These are phyloP conservation scores for Bufo gargarizans DNA, from an alignment of 2,113 vertebrate genomes.

Conservation along the genomic window DNA sequence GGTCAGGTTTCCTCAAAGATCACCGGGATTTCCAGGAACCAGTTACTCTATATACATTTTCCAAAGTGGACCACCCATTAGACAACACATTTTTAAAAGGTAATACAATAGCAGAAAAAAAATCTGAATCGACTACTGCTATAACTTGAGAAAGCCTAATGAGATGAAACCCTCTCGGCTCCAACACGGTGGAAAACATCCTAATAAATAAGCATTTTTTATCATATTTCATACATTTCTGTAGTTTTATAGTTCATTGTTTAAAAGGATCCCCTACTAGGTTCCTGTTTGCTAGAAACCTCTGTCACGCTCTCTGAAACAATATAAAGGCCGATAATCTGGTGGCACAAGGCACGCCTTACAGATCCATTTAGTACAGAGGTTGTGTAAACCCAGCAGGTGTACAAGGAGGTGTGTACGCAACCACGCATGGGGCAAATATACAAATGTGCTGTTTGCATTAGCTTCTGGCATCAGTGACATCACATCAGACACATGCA, in stretches of 20 bases:
- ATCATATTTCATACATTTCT: not conserved
- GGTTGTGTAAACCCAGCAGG: not conserved
- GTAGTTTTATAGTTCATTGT: not conserved
- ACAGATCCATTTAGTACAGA: not conserved
- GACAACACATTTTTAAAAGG: too few species aligned
- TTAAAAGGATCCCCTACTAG: too few species aligned
- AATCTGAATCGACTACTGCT: too few species aligned
- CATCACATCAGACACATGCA: constrained; percentile 4
- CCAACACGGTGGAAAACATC: not conserved
- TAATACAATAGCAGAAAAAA: too few species aligned
- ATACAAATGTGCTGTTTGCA: constrained; percentile 30
- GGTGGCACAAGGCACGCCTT: not conserved
- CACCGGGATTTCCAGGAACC: too few species aligned
- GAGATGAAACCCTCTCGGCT: not conserved
- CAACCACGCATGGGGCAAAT: not conserved
- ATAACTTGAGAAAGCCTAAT: not conserved
- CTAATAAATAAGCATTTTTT: not conserved
- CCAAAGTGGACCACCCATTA: too few species aligned
- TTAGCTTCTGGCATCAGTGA: constrained; percentile 42
- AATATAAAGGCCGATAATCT: not conserved
- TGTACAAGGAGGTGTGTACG: not conserved
- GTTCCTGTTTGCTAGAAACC: not conserved
- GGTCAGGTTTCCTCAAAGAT: too few species aligned
- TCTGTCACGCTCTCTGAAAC: not conserved
- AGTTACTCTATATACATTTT: too few species aligned